Evolutionary conservation across 2,888 invertebrate genomes (phyloP).

Genomic region (Drosophila sordidapex): DNA sequence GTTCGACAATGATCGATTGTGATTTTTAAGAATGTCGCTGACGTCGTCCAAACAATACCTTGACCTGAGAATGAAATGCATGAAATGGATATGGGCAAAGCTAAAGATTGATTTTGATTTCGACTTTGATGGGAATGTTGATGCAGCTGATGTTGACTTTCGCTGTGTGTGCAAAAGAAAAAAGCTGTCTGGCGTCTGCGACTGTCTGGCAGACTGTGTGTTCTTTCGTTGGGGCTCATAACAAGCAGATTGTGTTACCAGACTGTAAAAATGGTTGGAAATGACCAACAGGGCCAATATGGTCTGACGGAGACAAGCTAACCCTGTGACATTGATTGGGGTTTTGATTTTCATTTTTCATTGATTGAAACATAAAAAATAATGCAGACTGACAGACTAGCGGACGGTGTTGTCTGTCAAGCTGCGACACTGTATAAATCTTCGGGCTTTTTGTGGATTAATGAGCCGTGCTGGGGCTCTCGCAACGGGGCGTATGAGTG

Average conservation of each 20-base stretch:
- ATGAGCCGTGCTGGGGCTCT: slow-evolving; percentile 64
- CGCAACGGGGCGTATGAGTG: slow-evolving; percentile 75
- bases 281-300: slow-evolving; percentile 31
- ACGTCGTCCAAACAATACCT: slow-evolving; percentile 15
- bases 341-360: slow-evolving; percentile 77
- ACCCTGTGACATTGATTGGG: slow-evolving; percentile 76
- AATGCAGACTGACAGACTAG: slow-evolving; percentile 13
- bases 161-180: slow-evolving; percentile 23
- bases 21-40: slow-evolving; percentile 62
- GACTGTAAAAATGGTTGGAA: slow-evolving; percentile 70
- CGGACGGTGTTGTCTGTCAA: slow-evolving; percentile 27
- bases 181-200: not conserved
- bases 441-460: slow-evolving; percentile 46
- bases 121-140: slow-evolving; percentile 18
- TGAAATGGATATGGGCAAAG: slow-evolving; percentile 70
- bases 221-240: slow-evolving; percentile 48
- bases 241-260: slow-evolving; percentile 73
- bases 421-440: slow-evolving; percentile 39
- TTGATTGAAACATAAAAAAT: slow-evolving; percentile 78
- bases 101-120: slow-evolving; percentile 73
- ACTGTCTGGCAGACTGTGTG: slow-evolving; percentile 13
- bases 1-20: slow-evolving; percentile 80
- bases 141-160: slow-evolving; percentile 46
- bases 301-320: slow-evolving; percentile 4
- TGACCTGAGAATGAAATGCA: slow-evolving; percentile 28